Evolutionary conservation across 2,888 invertebrate genomes (phyloP), one percentile per base, ranked within the genome.

Genomic region (Germaria angustata): DNA sequence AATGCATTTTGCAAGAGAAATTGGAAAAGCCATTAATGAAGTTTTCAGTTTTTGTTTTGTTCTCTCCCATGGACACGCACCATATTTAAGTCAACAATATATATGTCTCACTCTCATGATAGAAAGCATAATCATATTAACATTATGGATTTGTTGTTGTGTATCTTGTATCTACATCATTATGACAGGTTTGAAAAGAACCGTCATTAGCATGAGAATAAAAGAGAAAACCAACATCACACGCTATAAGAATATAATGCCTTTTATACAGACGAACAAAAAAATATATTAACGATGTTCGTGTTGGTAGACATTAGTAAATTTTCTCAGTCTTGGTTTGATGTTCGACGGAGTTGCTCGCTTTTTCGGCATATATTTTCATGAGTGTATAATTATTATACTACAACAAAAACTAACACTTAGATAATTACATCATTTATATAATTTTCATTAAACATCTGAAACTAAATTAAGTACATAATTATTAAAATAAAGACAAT

Each of bases 341-440:
- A 82, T 79, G 82, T 82, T 82, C 75, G 82, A 73, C 79, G 57
- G 61, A 66, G 66, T 71, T 75, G 82, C 63, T 71, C 66, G 79
- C 9, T 46, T 79, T 77, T 71, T 66, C 78, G 81, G 72, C 8
- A 17, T 20, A 39, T 3, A 61, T 53, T 71, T 76, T 41, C n/a
- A 63, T 73, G 55, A 78, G 69, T 69, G 68, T 69, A 44, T 66
- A 8, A 65, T 57, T 57, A 49, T 66, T 22, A 59, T 32, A 41
- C 36, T 55, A 77, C 57, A 55, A 65, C 71, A 49, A 71, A 68
- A 63, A 75, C 65, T 69, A 71, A 75, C 66, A 63, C 36, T 61
- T 61, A 69, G 78, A 75, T 79, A 82, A 82, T 82, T 82, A 82
- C 82, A 82, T 82, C 82, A 82, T 82, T 82, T 76, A 82, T 79